phyloP scores from a whole-genome alignment of 2,113 vertebrate genomes.

The Pomatostomus ruficeps region DNA sequence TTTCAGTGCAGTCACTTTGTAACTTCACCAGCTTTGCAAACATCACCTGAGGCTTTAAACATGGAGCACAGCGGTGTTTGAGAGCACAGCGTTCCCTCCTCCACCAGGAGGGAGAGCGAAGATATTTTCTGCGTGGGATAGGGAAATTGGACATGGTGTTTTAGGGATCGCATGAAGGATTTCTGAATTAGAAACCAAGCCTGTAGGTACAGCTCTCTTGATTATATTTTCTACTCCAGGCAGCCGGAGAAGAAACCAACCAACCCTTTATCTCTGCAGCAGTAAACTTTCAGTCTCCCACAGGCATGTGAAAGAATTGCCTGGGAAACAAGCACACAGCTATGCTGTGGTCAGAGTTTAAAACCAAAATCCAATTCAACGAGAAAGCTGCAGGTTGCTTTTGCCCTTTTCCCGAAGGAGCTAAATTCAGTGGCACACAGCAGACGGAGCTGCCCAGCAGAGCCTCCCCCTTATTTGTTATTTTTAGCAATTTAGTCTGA shows the following conservation, averaged over 20 bases:
- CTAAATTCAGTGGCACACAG: constrained; percentile 67
- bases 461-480: constrained; percentile 75
- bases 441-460: constrained; percentile 48
- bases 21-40: background rate
- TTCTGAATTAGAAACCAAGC: background rate
- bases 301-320: background rate
- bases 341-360: constrained; percentile 23
- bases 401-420: constrained; percentile 58
- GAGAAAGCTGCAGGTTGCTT: constrained; percentile 53
- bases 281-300: background rate
- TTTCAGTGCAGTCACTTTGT: background rate
- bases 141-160: background rate
- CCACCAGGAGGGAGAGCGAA: background rate
- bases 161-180: background rate
- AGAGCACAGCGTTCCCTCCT: background rate
- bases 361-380: constrained; percentile 55
- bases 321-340: background rate
- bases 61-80: background rate
- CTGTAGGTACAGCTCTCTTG: background rate
- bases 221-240: background rate
- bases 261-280: background rate
- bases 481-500: constrained; percentile 77
- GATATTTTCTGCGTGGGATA: background rate
- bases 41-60: background rate
- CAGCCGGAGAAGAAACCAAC: background rate